Evolutionary conservation across 2,888 invertebrate genomes (phyloP).

Genomic region (Vanessa cardui): DNA sequence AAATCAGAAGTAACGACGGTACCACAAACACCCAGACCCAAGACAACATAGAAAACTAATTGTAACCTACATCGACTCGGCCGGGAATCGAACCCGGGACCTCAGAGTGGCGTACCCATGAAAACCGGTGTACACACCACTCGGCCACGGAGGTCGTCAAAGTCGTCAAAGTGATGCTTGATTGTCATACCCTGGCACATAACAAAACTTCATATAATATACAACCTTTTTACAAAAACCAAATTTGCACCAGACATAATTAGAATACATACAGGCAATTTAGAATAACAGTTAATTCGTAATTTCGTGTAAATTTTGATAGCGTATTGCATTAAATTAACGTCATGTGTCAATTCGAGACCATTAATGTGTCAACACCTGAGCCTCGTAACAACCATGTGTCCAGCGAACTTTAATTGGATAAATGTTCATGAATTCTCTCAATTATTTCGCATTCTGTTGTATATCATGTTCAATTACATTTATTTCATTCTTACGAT

Average conservation of each 20-base stretch:
- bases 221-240: no score
- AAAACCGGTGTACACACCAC: no score
- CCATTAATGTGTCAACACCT: constrained; percentile 26
- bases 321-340: constrained; percentile 15
- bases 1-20: no score
- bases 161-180: no score
- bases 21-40: no score
- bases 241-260: not conserved
- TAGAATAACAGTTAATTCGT: constrained; percentile 1
- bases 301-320: constrained; percentile 21
- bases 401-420: constrained; percentile 18
- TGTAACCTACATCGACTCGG: no score
- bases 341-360: constrained; percentile 9
- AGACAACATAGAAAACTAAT: no score
- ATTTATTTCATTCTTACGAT: not conserved
- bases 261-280: not conserved
- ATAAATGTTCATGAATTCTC: constrained; percentile 7
- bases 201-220: no score
- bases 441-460: not conserved
- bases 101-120: no score
- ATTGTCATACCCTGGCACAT: no score
- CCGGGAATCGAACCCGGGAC: no score
- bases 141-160: no score
- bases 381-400: constrained; percentile 10
- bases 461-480: constrained; percentile 4